Conservation (phyloP, 1,140 invertebrate species). For the Aethina tumida region DNA sequence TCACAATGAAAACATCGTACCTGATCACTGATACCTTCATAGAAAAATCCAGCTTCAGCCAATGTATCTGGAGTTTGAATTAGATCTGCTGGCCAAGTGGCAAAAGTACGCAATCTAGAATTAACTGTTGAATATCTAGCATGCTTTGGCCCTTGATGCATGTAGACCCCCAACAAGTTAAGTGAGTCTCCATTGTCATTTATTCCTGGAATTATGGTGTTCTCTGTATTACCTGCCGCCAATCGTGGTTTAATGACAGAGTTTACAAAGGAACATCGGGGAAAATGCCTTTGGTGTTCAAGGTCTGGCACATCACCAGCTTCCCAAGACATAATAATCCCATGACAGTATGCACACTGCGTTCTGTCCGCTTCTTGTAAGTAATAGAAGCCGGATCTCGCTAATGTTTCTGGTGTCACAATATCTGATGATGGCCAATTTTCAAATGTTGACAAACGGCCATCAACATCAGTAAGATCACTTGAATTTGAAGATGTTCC, state of each 20-base stretch:
- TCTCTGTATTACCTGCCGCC: not conserved
- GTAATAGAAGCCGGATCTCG: slow-evolving; percentile 76
- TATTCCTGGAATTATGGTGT: slow-evolving; percentile 2
- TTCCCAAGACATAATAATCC: slow-evolving; percentile 62
- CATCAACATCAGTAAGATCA: slow-evolving; percentile 28
- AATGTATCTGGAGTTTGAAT: slow-evolving; percentile 55
- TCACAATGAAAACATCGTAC: slow-evolving; percentile 90
- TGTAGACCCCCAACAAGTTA: slow-evolving; percentile 53
- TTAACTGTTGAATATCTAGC: slow-evolving; percentile 51
- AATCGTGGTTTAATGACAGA: slow-evolving; percentile 15
- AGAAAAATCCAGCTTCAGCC: slow-evolving; percentile 69
- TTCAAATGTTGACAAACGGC: slow-evolving; percentile 55
- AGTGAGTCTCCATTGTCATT: slow-evolving; percentile 36
- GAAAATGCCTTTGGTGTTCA: slow-evolving; percentile 64
- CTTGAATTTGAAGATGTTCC: slow-evolving; percentile 11
- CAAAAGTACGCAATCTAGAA: slow-evolving; percentile 52
- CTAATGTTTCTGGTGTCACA: slow-evolving; percentile 57
- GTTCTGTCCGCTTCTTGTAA: slow-evolving; percentile 51
- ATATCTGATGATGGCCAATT: slow-evolving; percentile 53
- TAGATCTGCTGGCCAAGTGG: slow-evolving; percentile 49
- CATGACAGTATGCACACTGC: slow-evolving; percentile 74
- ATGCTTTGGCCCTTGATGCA: slow-evolving; percentile 48
- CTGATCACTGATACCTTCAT: slow-evolving; percentile 53
- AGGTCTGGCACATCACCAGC: slow-evolving; percentile 58
- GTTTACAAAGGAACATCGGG: slow-evolving; percentile 48